Percentiles rank a stretch among this genome's conserved stretches.
These are phyloP conservation scores for Oceanodroma tethys DNA, from an alignment of 2,113 vertebrate species.

Conservation along the genomic window DNA sequence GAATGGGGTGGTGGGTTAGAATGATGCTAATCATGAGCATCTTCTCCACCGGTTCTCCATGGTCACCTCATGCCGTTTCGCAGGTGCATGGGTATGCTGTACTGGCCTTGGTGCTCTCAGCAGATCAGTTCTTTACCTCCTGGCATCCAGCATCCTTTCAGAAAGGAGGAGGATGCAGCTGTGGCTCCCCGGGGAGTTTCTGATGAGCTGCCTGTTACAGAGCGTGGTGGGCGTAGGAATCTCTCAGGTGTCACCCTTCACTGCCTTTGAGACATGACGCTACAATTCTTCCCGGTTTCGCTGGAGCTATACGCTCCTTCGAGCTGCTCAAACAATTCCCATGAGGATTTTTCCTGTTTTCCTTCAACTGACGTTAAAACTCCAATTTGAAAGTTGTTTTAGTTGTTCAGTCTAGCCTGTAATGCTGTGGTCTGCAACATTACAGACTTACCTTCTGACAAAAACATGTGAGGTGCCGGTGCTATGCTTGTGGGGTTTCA, in stretches of 20 bases:
- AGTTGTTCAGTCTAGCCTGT: not conserved
- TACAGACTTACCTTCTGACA: not conserved
- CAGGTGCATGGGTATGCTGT: not conserved
- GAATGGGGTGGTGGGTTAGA: not conserved
- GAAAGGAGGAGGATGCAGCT: not conserved
- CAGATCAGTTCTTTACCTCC: not conserved
- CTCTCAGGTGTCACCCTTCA: not conserved
- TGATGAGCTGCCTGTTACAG: not conserved
- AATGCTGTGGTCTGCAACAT: not conserved
- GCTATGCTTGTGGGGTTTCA: not conserved
- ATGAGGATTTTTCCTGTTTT: not conserved
- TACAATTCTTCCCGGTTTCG: not conserved
- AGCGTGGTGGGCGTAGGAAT: rapidly evolving
- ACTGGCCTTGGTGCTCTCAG: not conserved
- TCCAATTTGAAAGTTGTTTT: not conserved
- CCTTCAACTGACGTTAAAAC: not conserved
- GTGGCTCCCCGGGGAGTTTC: not conserved
- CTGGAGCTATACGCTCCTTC: rapidly evolving
- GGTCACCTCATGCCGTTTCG: rapidly evolving
- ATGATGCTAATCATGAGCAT: rapidly evolving
- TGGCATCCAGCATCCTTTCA: not conserved
- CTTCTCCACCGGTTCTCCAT: rapidly evolving
- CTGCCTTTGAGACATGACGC: not conserved
- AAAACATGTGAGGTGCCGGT: not conserved
- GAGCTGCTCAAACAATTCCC: not conserved